Percentiles rank a stretch among this genome's conserved stretches.
These are phyloP conservation scores for Uropetala carovei DNA, from an alignment of 2,888 invertebrate genomes.

Conservation along the genomic window DNA sequence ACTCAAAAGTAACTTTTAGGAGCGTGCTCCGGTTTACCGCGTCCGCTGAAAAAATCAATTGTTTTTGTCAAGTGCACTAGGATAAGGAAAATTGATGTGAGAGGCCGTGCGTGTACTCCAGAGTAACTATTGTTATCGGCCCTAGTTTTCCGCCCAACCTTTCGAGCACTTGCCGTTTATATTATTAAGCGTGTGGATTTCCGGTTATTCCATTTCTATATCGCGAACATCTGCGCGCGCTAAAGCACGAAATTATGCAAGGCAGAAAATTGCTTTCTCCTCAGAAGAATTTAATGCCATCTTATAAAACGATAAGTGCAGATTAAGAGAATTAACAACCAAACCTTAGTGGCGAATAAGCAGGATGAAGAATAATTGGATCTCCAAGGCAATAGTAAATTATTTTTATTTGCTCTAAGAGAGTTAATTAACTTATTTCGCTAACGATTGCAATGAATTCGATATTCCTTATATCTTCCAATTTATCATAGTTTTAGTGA, in stretches of 20 bases:
- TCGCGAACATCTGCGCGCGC: slow-evolving; percentile 46
- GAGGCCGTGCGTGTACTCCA: not conserved
- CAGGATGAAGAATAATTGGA: not conserved
- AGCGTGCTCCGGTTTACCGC: not conserved
- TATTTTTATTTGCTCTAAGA: not conserved
- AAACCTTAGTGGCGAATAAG: not conserved
- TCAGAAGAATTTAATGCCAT: not conserved
- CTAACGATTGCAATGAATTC: too few relatives aligned
- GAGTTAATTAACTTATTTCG: not conserved
- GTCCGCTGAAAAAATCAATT: not conserved
- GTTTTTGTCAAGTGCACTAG: not conserved
- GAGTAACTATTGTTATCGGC: not conserved
- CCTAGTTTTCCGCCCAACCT: slow-evolving; percentile 6
- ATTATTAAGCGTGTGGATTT: slow-evolving; percentile 1
- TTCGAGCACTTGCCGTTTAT: not conserved
- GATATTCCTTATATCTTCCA: too few relatives aligned
- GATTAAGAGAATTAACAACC: not conserved
- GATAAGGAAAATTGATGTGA: not conserved
- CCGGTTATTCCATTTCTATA: slow-evolving; percentile 5
- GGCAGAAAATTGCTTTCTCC: not conserved
- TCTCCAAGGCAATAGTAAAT: not conserved
- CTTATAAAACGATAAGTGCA: not conserved
- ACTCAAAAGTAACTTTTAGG: not conserved
- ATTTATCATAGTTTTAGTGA: too few relatives aligned
- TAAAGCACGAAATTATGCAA: not conserved